These are phyloP conservation scores for Lepus oiostolus DNA, from an alignment of 2,797 vertebrate species.

Conservation along the genomic window DNA sequence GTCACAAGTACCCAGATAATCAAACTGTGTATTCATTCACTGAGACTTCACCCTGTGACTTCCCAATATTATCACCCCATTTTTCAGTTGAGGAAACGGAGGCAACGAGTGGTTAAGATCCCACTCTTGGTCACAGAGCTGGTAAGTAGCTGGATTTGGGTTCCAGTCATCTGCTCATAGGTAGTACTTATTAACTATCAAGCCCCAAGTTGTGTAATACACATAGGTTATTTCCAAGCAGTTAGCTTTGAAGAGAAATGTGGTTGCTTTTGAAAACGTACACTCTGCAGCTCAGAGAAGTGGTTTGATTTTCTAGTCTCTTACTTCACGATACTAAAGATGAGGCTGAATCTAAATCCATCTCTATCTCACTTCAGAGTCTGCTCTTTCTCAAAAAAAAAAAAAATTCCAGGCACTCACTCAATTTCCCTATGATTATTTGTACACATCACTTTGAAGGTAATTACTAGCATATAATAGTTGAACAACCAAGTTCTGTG, in stretches of 20 bases:
- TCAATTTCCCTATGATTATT: not conserved
- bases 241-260: not conserved
- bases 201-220: not conserved
- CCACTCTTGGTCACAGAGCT: not conserved
- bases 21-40: not conserved
- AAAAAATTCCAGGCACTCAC: not conserved
- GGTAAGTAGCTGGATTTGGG: not conserved
- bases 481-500: not conserved
- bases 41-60: not conserved
- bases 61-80: not conserved
- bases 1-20: not conserved
- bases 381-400: not conserved
- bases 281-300: not conserved
- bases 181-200: not conserved
- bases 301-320: not conserved
- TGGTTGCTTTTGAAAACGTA: not conserved
- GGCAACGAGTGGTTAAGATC: not conserved
- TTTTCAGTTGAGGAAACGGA: not conserved
- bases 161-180: not conserved
- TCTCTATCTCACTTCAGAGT: not conserved
- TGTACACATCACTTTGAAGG: not conserved
- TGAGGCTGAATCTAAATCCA: not conserved
- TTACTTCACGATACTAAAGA: not conserved
- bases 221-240: not conserved
- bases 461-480: not conserved